Evolutionary conservation across 2,888 invertebrate genomes (phyloP), one percentile per base, ranked within the genome.

Genomic region (Coleophora flavipennella): DNA sequence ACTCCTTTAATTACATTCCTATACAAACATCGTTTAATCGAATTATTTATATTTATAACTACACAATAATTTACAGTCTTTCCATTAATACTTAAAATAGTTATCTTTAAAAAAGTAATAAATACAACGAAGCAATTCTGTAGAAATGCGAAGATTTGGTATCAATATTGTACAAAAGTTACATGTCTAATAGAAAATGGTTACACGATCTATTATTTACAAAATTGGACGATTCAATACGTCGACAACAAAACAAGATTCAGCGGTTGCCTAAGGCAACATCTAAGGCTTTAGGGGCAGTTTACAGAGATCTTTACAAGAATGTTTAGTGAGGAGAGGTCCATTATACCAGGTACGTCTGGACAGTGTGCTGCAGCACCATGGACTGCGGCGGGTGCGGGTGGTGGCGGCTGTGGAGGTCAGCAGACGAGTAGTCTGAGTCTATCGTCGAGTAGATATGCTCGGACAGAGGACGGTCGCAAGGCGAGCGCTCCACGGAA

Each of bases 371-470:
- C 50, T 85, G 84, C 50, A 83, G 62, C 39, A 83, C 79, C 48
- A 80, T 74, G 41, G 85, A 70, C 44, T 86, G 84, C 33, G 77
- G 80, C 46, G 73, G 20, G 45, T 67, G n/a, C 28, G 28, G 80
- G 45, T 67, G 59, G 50, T 74, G 76, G 14, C 80, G 71, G 45
- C 72, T 75, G 50, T 78, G 78, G 61, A 67, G 77, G 51, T 79
- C 83, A 35, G 59, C 73, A 44, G 92, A 92, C 67, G 93, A 92
- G 69, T 94, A 94, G 75, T 94, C 94, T 37, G 94, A 94, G 74
- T 95, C 94, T 75, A 95, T 95, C 67, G 93, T 93, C 46, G 94
- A 94, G 71, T 95, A 95, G 62, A 95, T 95, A 75, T 94, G 94
- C 72, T 95, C 94, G 49, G 93, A 93, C 35, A 92, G 86, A 35